Conservation (phyloP, 2,797 vertebrate genomes). For the Sebastes hopkinsi region DNA sequence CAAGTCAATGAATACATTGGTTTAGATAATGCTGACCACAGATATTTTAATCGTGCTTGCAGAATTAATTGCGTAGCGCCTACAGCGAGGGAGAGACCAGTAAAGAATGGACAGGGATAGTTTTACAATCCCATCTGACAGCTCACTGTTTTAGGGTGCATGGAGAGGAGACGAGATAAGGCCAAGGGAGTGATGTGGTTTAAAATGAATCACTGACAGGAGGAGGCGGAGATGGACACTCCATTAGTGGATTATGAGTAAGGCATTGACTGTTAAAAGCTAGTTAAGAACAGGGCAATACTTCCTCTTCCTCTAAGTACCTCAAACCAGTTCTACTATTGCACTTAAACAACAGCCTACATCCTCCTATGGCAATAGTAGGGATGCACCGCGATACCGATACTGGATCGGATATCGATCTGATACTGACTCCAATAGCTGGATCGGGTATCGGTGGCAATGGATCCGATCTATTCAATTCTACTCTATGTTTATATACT, state of each 20-base stretch:
- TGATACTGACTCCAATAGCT: too few relatives aligned
- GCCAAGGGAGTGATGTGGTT: neutral
- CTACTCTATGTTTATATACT: too few relatives aligned
- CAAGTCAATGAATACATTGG: neutral
- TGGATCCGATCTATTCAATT: too few relatives aligned
- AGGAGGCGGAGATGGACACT: neutral
- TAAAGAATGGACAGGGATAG: neutral
- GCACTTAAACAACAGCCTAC: neutral
- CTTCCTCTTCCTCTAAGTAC: slow-evolving; percentile 11
- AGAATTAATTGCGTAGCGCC: neutral
- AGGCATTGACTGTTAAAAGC: slow-evolving; percentile 20
- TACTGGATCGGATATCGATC: too few relatives aligned
- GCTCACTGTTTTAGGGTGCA: neutral
- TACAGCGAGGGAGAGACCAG: neutral
- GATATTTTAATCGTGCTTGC: neutral
- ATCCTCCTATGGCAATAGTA: neutral
- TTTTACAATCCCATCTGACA: neutral
- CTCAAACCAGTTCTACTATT: slow-evolving; percentile 3
- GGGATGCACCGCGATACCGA: too few relatives aligned
- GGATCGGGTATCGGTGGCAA: too few relatives aligned
- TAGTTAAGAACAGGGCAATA: neutral
- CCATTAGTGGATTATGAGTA: slow-evolving; percentile 23
- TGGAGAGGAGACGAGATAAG: neutral
- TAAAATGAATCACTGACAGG: slow-evolving; percentile 8
- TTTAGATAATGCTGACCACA: neutral